Percentiles rank a stretch among this genome's conserved stretches.
Conservation (phyloP, 2,888 invertebrate species). For the Iselma pallidipennis region DNA sequence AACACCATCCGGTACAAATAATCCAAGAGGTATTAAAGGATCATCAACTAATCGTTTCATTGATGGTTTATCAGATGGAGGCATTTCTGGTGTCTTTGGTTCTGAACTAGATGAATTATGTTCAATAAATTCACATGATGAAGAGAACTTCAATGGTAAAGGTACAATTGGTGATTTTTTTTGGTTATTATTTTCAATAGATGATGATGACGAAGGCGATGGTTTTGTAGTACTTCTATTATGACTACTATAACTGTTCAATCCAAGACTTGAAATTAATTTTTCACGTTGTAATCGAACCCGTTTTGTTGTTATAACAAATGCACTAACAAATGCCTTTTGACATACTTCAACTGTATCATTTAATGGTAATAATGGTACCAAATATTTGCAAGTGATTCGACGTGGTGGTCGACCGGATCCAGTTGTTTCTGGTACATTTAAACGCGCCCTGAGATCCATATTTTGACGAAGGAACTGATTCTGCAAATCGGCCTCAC, state of each 20-base stretch:
- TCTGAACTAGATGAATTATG: constrained; percentile 24
- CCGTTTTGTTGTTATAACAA: constrained; percentile 61
- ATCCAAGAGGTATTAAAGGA: constrained; percentile 55
- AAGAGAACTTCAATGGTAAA: constrained; percentile 31
- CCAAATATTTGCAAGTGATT: constrained; percentile 60
- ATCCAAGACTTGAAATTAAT: constrained; percentile 55
- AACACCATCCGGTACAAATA: constrained; percentile 56
- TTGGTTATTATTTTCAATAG: constrained; percentile 14
- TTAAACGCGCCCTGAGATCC: constrained; percentile 56
- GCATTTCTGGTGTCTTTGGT: constrained; percentile 33
- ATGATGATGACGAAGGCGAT: constrained; percentile 10
- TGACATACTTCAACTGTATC: constrained; percentile 58
- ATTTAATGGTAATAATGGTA: constrained; percentile 50
- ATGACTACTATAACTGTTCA: constrained; percentile 55
- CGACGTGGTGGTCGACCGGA: constrained; percentile 54
- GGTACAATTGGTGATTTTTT: constrained; percentile 26
- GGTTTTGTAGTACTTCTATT: constrained; percentile 35
- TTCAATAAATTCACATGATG: constrained; percentile 27
- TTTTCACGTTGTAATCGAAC: constrained; percentile 59
- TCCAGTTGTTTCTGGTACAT: constrained; percentile 48
- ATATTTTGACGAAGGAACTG: constrained; percentile 58
- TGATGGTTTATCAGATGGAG: constrained; percentile 28
- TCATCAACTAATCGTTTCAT: constrained; percentile 47
- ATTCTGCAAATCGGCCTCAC: constrained; percentile 58
- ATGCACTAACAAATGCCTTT: constrained; percentile 61